Evolutionary conservation across 2,797 vertebrate species (phyloP), one percentile per base, ranked within the genome.

Genomic region (Semotilus atromaculatus): DNA sequence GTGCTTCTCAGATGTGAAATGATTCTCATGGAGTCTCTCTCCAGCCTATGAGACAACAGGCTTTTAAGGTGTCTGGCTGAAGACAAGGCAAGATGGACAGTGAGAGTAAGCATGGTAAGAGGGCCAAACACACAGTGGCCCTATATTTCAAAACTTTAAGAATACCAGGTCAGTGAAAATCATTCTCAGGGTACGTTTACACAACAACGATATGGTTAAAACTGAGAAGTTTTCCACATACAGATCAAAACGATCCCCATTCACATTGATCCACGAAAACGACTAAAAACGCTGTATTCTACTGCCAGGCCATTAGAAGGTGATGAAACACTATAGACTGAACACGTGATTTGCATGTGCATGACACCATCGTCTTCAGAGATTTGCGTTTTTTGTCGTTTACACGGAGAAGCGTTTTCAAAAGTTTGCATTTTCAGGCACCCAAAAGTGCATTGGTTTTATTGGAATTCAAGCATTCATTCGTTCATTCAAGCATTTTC

Each of bases 11-110:
- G 82, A 87, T 64, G 38, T 91, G 90, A 85, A 80, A 87, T 13
- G 70, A 82, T 88, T 88, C 82, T 26, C 85, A 87, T 86, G 90
- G 9, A 90, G 83, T 88, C 34, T 75, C 86, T 89, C 83, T 81
- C 71, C 13, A 31, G 55, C 55, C 51, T 53, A 31, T 76, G 7
- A 78, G 81, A 40, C 29, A 40, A 40, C 62, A 73, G 36, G 29
- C 11, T 67, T 64, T 38, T 60, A 13, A 66, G 51, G 48, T 66
- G 36, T 68, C 36, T 34, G 53, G 40, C 55, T 67, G 38, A 74
- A 5, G 26, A 80, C 51, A 55, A 53, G 75, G 10, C 34, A 38
- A 78, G 68, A 48, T 40, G 60, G 67, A 79, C 31, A 78, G 40
- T 13, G 9, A 77, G 26, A 18, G 16, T 36, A 40, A 74, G 48